Evolutionary conservation across 64 coral and sea anemone genomes (phyloP).

Genomic region (Hydrozoanthus tunicans): DNA sequence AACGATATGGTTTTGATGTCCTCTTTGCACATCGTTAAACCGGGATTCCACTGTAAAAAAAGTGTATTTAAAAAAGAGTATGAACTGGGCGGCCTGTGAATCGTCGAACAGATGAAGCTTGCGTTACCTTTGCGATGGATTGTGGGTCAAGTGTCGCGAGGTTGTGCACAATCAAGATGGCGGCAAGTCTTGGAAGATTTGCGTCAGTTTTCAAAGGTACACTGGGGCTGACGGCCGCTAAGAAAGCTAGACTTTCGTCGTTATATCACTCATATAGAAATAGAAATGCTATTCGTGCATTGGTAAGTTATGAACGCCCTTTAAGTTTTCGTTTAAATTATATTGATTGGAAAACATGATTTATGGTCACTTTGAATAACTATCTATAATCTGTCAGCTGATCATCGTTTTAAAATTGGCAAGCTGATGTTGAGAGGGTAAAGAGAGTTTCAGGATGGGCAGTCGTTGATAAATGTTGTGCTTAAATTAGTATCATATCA

Average conservation of each 20-base stretch:
- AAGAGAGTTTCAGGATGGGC: too few relatives aligned
- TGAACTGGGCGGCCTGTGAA: background rate
- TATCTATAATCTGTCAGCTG: too few relatives aligned
- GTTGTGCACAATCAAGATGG: conserved; percentile 17
- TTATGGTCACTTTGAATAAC: too few relatives aligned
- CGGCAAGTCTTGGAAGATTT: conserved; percentile 5
- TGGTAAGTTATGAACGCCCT: background rate
- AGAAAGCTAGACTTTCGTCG: background rate
- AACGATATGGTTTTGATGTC: too few relatives aligned
- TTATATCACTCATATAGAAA: background rate
- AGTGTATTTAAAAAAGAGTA: background rate
- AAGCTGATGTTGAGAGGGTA: too few relatives aligned
- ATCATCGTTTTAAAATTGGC: too few relatives aligned
- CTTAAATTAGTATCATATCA: too few relatives aligned
- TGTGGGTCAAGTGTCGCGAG: conserved; percentile 19
- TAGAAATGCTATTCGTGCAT: background rate
- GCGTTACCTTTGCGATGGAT: conserved; percentile 25
- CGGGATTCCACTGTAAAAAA: background rate
- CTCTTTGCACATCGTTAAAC: too few relatives aligned
- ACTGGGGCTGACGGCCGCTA: background rate
- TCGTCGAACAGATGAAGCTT: background rate
- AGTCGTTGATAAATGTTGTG: too few relatives aligned
- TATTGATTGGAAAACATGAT: too few relatives aligned
- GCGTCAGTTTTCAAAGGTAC: conserved; percentile 6
- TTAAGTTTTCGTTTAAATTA: too few relatives aligned